Evolutionary conservation across 2,888 invertebrate genomes (phyloP).

Genomic region (Seira sanloemensis): DNA sequence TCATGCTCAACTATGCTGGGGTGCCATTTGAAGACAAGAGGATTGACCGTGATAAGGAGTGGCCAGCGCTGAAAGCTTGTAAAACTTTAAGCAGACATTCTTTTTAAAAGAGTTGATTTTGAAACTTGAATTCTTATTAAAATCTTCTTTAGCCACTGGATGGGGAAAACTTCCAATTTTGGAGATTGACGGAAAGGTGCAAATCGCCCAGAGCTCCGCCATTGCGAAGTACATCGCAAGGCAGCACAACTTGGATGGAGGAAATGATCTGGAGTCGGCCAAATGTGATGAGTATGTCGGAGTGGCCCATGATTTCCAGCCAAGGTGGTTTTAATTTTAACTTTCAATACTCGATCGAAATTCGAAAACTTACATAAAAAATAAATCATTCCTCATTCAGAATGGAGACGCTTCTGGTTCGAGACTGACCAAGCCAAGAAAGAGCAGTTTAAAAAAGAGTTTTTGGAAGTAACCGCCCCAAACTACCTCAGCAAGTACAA

Average conservation of each 20-base stretch:
- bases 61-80: slow-evolving; percentile 41
- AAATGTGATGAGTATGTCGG: slow-evolving; percentile 80
- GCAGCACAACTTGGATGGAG: slow-evolving; percentile 78
- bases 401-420: slow-evolving; percentile 77
- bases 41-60: slow-evolving; percentile 50
- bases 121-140: not conserved
- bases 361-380: too few species aligned
- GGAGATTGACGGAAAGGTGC: slow-evolving; percentile 79
- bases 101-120: too few species aligned
- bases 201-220: slow-evolving; percentile 79
- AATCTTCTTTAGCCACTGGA: slow-evolving; percentile 50
- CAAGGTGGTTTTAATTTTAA: slow-evolving; percentile 76
- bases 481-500: slow-evolving; percentile 79
- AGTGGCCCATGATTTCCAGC: slow-evolving; percentile 78
- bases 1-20: slow-evolving; percentile 55
- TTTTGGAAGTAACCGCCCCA: slow-evolving; percentile 79
- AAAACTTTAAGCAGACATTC: not conserved
- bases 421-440: slow-evolving; percentile 79
- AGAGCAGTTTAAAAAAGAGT: slow-evolving; percentile 78
- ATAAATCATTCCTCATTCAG: too few species aligned
- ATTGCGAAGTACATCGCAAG: slow-evolving; percentile 79
- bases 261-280: slow-evolving; percentile 79
- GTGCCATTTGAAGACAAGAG: slow-evolving; percentile 61
- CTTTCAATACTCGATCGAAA: not conserved
- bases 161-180: slow-evolving; percentile 77